Evolutionary conservation across 2,888 invertebrate genomes (phyloP), one percentile per base, ranked within the genome.

Genomic region (Clanis bilineata): DNA sequence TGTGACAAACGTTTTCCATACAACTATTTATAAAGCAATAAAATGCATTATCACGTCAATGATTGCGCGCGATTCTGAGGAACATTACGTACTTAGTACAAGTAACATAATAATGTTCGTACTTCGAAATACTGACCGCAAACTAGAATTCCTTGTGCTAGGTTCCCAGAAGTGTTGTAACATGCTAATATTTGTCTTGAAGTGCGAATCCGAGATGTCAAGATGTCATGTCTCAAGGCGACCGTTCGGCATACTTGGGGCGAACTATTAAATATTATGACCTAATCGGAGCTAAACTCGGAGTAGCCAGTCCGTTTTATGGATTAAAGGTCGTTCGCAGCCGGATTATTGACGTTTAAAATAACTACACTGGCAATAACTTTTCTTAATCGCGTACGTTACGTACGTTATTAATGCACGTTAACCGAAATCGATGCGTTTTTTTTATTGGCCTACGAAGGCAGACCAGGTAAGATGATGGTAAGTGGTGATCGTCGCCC

Each of bases 1-100:
- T 41, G 47, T 56, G 21, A 51, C 32, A 32, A 18, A 51, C 51
- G 47, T 47, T 47, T 51, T 51, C 32, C 51, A 51, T 32, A 23
- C 45, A 45, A 25, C 45, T 45, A 45, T 23, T 45, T 23, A 22
- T 18, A 18, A 10, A 44, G 28, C 23, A 47, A 47, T 56, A 51
- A 51, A 51, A 18, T 9, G 28, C 51, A 51, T 22, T 56, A 32
- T 51, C 51, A 32, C 18, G 51, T 18, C 51, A 32, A 21, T 44
- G 22, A 12, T 18, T 32, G 32, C 18, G 18, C 10, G 10, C 10
- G 18, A 7, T 51, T 51, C 51, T 10, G 18, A 51, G 51, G 18
- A 51, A 15, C 22, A 45, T 45, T 45, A 45, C 18, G 28, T 51
- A 36, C 10, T 10, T 2, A 51, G 28, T 51, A 18, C 51, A 51